Conservation (phyloP, 2,888 invertebrate species). For the Horisme vitalbata region DNA sequence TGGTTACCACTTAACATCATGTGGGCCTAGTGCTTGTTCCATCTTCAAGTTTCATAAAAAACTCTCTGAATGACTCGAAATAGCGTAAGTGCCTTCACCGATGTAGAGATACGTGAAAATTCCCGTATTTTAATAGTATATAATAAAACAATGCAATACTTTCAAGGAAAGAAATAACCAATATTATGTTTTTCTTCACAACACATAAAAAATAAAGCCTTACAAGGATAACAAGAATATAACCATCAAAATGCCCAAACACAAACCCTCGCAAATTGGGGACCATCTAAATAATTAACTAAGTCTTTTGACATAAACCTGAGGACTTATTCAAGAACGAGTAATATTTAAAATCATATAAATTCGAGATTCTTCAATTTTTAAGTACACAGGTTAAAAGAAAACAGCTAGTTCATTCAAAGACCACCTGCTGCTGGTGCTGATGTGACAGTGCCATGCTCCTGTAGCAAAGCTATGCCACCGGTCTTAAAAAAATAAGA, state of each 20-base stretch:
- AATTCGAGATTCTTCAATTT: conserved; percentile 2
- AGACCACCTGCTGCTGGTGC: neutral
- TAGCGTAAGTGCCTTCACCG: too few relatives aligned
- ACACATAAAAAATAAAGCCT: neutral
- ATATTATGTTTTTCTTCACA: neutral
- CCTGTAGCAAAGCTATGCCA: too few relatives aligned
- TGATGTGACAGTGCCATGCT: too few relatives aligned
- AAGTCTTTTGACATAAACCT: conserved; percentile 18
- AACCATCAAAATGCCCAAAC: neutral
- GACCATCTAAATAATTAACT: conserved; percentile 5
- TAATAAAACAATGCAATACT: neutral
- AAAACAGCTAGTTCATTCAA: conserved; percentile 4
- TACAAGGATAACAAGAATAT: conserved; percentile 3
- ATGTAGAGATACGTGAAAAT: too few relatives aligned
- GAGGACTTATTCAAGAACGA: conserved; percentile 17
- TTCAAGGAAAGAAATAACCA: neutral
- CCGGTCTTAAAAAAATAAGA: too few relatives aligned
- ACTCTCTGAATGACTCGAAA: too few relatives aligned
- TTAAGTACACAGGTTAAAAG: neutral
- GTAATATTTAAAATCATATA: conserved; percentile 10
- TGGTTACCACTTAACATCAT: too few relatives aligned
- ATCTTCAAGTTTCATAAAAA: too few relatives aligned
- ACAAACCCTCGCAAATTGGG: conserved; percentile 9
- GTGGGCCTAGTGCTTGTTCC: too few relatives aligned
- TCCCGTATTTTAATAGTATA: too few relatives aligned